phyloP scores from a whole-genome alignment of 2,113 vertebrate genomes.

The Podiceps cristatus region DNA sequence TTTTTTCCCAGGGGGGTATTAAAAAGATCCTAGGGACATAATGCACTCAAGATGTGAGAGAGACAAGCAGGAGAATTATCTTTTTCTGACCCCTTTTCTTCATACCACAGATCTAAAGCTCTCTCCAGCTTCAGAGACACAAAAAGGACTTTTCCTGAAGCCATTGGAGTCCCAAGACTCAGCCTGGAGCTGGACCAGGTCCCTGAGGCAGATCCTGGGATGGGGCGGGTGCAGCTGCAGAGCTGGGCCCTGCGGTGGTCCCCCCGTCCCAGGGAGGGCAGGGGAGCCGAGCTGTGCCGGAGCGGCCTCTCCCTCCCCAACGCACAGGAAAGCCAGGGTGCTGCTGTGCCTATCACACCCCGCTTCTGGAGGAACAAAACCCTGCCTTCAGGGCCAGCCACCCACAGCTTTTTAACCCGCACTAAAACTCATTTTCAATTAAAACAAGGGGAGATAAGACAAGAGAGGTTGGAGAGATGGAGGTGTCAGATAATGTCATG shows the following conservation, averaged over 20 bases:
- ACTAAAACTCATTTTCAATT: background rate
- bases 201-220: background rate
- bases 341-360: background rate
- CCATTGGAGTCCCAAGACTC: background rate
- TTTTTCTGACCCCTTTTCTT: background rate
- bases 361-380: background rate
- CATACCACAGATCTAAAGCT: background rate
- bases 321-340: accelerated
- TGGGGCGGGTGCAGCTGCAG: background rate
- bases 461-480: background rate
- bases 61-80: accelerated
- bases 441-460: background rate
- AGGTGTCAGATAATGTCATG: background rate
- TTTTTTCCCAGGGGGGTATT: background rate
- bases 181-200: background rate
- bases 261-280: background rate
- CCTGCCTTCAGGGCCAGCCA: background rate
- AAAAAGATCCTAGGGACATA: background rate
- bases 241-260: background rate
- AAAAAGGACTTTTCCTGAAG: background rate
- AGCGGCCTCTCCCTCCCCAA: accelerated
- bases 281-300: background rate
- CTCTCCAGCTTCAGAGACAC: background rate
- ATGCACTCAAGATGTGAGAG: background rate
- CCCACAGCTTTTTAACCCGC: background rate